phyloP scores from a whole-genome alignment of 2,113 vertebrate species.

The Uropsilus gracilis region DNA sequence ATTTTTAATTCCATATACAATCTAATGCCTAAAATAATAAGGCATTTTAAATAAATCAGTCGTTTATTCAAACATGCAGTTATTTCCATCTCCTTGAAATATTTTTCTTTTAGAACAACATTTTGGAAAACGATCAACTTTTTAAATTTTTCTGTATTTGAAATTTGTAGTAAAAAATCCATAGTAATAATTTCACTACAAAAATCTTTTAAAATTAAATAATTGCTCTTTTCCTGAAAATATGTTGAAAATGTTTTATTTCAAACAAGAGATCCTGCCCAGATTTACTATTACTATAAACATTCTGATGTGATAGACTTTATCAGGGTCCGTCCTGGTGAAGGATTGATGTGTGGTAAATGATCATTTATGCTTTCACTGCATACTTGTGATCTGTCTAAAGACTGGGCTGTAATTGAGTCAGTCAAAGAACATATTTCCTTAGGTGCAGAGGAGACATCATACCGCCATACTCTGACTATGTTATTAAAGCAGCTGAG shows the following conservation, averaged over 20 bases:
- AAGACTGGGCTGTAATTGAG: background rate
- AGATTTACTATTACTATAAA: background rate
- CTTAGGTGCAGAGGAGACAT: background rate
- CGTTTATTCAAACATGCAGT: background rate
- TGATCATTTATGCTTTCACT: background rate
- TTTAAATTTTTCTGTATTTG: no score
- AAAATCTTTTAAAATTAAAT: background rate
- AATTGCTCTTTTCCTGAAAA: background rate
- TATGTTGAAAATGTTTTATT: constrained; percentile 4
- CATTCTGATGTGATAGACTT: background rate
- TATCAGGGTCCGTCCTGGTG: background rate
- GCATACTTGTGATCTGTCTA: background rate
- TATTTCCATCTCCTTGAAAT: constrained; percentile 23
- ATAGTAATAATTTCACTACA: background rate
- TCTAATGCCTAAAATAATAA: background rate
- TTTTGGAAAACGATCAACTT: background rate
- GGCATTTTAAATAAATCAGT: background rate
- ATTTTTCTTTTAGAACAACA: background rate
- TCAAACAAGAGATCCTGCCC: background rate
- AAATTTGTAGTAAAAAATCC: no score
- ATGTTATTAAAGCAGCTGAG: background rate
- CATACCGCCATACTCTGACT: background rate
- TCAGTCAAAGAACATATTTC: background rate
- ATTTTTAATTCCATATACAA: background rate
- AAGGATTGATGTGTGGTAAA: background rate